Percentiles rank a stretch among this genome's conserved stretches.
These are phyloP conservation scores for Drosophila nebulosa DNA, from an alignment of 1,140 invertebrate genomes.

Conservation along the genomic window DNA sequence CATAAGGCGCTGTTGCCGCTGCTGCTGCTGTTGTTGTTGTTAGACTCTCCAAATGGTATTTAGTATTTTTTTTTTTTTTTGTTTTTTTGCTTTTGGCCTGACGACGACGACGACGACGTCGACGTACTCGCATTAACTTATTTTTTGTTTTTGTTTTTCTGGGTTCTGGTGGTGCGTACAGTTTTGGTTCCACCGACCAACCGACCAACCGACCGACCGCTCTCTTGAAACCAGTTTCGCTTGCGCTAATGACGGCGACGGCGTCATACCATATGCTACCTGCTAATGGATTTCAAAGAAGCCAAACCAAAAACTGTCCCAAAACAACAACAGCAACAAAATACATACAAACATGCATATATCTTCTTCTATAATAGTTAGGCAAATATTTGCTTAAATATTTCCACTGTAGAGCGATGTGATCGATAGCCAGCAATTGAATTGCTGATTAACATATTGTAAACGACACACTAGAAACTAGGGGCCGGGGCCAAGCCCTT, in stretches of 20 bases:
- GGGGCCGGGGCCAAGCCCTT: not conserved
- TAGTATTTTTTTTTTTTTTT: constrained; percentile 48
- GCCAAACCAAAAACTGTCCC: constrained; percentile 19
- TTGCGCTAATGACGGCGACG: constrained; percentile 42
- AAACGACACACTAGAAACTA: not conserved
- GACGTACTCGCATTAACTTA: constrained; percentile 42
- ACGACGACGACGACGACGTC: too few relatives aligned
- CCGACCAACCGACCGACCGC: constrained; percentile 26
- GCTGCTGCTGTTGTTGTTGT: constrained; percentile 26
- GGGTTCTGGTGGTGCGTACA: constrained; percentile 37
- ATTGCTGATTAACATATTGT: not conserved
- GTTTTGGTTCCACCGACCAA: constrained; percentile 47
- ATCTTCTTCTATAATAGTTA: not conserved
- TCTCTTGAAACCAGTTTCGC: constrained; percentile 39
- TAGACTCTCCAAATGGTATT: constrained; percentile 49
- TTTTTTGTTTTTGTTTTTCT: not conserved
- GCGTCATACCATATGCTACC: constrained; percentile 70
- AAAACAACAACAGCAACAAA: not conserved
- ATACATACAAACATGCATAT: constrained; percentile 7
- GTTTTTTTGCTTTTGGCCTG: constrained; percentile 28
- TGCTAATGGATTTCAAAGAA: constrained; percentile 76
- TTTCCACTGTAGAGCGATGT: not conserved
- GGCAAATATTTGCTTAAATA: not conserved
- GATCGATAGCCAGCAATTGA: not conserved
- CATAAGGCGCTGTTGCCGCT: constrained; percentile 32